phyloP scores from a whole-genome alignment of 2,888 invertebrate genomes.

The Drosophila barbarae region DNA sequence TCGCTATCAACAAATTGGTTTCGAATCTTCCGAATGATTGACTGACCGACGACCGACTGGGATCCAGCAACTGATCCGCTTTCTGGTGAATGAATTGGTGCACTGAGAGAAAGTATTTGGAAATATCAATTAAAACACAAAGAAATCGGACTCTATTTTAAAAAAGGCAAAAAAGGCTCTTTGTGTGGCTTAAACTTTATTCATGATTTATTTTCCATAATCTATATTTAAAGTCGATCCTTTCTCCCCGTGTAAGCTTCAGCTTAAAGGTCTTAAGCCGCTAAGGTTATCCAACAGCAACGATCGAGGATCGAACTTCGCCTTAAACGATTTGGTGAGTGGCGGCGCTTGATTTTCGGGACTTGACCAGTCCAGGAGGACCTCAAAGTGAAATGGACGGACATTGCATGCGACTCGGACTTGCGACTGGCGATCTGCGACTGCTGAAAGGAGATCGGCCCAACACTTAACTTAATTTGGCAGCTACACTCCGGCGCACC shows the following conservation, averaged over 20 bases:
- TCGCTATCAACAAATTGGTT: slow-evolving; percentile 72
- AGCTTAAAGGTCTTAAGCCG: slow-evolving; percentile 40
- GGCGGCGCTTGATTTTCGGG: slow-evolving; percentile 50
- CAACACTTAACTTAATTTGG: slow-evolving; percentile 80
- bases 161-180: too few relatives aligned
- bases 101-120: slow-evolving; percentile 1
- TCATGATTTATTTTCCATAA: too few relatives aligned
- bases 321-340: slow-evolving; percentile 69
- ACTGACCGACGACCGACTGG: slow-evolving; percentile 46
- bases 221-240: not conserved
- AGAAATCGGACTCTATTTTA: too few relatives aligned
- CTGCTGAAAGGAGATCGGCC: slow-evolving; percentile 71
- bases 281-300: slow-evolving; percentile 58
- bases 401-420: slow-evolving; percentile 24
- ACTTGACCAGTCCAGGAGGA: slow-evolving; percentile 6
- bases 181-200: too few relatives aligned
- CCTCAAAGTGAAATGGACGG: slow-evolving; percentile 17
- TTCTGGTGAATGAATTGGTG: slow-evolving; percentile 58
- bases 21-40: slow-evolving; percentile 70
- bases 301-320: slow-evolving; percentile 69
- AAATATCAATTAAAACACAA: not conserved
- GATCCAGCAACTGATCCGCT: slow-evolving; percentile 28
- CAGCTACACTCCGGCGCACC: slow-evolving; percentile 70
- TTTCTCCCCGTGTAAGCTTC: slow-evolving; percentile 25
- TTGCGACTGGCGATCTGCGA: slow-evolving; percentile 37